These are phyloP conservation scores for Paedocypris sp. DNA, from an alignment of 2,113 vertebrate species.

Conservation along the genomic window DNA sequence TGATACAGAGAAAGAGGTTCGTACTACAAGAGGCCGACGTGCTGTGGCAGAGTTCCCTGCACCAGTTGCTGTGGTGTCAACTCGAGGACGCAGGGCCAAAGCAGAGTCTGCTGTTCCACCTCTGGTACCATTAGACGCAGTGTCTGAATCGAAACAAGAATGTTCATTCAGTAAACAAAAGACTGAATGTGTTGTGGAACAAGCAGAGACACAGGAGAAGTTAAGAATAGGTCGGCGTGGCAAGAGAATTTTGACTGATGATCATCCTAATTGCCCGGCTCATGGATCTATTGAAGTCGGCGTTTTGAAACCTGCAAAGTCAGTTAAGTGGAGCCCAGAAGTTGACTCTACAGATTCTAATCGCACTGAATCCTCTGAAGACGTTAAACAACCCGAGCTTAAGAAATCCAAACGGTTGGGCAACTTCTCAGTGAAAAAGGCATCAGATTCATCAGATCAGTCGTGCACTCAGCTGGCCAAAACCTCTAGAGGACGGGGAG, in stretches of 20 bases:
- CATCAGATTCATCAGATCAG: constrained; percentile 20
- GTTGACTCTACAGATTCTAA: constrained; percentile 20
- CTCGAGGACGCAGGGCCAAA: constrained; percentile 20
- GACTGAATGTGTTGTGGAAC: background rate
- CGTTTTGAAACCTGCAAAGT: constrained; percentile 20
- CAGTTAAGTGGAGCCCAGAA: constrained; percentile 37
- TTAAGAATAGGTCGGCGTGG: constrained; percentile 17
- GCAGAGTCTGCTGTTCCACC: background rate
- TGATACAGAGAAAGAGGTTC: background rate
- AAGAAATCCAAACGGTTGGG: background rate
- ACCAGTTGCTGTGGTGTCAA: constrained; percentile 2
- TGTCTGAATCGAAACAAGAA: background rate
- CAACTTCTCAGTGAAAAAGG: background rate
- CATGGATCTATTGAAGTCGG: background rate
- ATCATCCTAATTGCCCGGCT: background rate
- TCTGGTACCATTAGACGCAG: background rate
- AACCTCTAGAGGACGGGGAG: constrained; percentile 42
- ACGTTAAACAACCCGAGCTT: background rate
- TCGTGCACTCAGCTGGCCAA: constrained; percentile 19
- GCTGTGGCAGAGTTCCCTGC: background rate
- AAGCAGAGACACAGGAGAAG: background rate
- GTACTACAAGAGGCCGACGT: constrained; percentile 25
- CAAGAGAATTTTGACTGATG: constrained; percentile 13
- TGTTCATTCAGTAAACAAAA: no score
- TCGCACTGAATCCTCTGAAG: background rate